These are phyloP conservation scores for Chrysemys picta DNA, from an alignment of 2,113 vertebrate species.

Conservation along the genomic window DNA sequence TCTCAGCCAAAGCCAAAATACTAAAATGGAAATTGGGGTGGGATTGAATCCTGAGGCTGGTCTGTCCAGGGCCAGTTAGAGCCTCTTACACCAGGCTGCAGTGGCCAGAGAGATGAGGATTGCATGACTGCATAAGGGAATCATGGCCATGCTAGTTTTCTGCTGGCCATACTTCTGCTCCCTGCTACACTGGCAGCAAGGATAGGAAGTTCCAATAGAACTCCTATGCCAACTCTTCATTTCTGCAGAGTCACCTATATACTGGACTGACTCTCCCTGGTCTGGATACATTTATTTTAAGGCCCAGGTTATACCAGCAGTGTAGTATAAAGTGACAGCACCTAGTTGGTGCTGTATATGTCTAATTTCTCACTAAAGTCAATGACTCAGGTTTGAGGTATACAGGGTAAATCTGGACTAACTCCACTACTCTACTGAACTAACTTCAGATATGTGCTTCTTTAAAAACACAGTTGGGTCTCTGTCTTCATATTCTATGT, in stretches of 20 bases:
- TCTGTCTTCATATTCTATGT: background rate
- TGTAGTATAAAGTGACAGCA: background rate
- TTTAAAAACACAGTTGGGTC: background rate
- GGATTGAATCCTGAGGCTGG: accelerated
- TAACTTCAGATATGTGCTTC: background rate
- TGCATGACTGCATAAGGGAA: background rate
- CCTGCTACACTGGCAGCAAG: background rate
- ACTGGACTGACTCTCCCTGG: background rate
- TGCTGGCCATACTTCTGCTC: accelerated
- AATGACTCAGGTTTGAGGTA: background rate
- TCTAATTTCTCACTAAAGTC: background rate
- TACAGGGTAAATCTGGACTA: background rate
- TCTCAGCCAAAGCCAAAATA: background rate
- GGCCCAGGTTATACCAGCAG: background rate
- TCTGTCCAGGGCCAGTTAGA: background rate
- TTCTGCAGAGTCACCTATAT: background rate
- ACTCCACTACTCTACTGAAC: background rate
- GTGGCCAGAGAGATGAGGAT: background rate
- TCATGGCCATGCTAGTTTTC: background rate
- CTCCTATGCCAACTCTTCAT: background rate
- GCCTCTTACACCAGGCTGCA: background rate
- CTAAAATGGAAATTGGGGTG: accelerated
- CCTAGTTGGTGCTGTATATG: background rate
- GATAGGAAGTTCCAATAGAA: background rate
- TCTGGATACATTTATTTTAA: background rate